Evolutionary conservation across 2,113 vertebrate species (phyloP).

Genomic region (Uropsilus gracilis): DNA sequence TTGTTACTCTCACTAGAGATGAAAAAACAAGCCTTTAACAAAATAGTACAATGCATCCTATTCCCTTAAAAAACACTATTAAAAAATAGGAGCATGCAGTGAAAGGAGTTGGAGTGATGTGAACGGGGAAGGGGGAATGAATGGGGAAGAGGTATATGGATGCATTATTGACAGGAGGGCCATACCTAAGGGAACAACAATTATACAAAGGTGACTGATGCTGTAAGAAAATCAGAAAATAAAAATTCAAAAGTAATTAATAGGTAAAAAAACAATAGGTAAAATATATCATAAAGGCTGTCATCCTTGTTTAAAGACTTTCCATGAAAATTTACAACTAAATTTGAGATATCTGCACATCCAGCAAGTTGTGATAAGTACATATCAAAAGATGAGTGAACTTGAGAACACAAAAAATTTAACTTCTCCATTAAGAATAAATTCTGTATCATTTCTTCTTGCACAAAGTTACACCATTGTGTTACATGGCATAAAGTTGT

Average conservation of each 20-base stretch:
- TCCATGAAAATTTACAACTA: conserved; percentile 44
- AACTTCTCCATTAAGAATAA: conserved; percentile 34
- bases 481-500: no score
- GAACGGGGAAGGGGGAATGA: no score
- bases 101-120: no score
- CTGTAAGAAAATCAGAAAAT: no score
- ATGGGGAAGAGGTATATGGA: no score
- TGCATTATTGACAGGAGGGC: no score
- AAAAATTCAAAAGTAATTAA: no score
- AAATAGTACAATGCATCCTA: background rate
- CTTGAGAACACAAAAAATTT: conserved; percentile 56
- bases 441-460: conserved; percentile 37
- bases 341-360: conserved; percentile 16
- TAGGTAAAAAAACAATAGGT: background rate
- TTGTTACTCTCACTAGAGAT: conserved; percentile 26
- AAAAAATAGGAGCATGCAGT: background rate
- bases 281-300: conserved; percentile 12
- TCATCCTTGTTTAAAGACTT: conserved; percentile 3
- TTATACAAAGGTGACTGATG: no score
- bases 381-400: conserved; percentile 25
- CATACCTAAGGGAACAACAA: no score
- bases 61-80: background rate
- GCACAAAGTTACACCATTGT: conserved; percentile 26
- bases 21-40: background rate
- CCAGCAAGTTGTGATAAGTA: conserved; percentile 47